phyloP scores from a whole-genome alignment of 1,140 invertebrate species.

The Orussus abietinus region DNA sequence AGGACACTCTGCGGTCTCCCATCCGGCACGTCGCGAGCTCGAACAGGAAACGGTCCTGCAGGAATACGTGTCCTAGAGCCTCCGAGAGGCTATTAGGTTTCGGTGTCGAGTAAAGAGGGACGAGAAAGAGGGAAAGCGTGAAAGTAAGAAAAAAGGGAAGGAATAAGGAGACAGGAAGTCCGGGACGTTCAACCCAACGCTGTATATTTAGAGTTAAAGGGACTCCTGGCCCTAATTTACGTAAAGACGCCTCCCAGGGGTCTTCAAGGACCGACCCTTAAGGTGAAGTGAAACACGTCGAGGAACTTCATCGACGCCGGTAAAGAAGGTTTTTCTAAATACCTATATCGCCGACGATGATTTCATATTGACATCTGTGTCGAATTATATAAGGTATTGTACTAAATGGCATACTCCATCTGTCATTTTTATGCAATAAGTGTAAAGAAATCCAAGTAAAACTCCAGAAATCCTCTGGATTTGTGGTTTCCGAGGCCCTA shows the following conservation, averaged over 20 bases:
- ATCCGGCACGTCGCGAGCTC: conserved; percentile 41
- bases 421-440: too few relatives aligned
- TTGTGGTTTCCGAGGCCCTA: too few relatives aligned
- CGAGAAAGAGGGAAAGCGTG: conserved; percentile 14
- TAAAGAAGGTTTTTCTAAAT: background rate
- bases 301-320: background rate
- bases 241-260: background rate
- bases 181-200: conserved; percentile 48
- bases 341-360: too few relatives aligned
- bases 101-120: conserved; percentile 29
- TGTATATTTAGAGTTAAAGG: conserved; percentile 47
- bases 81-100: conserved; percentile 51
- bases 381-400: too few relatives aligned
- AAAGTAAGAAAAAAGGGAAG: conserved; percentile 9
- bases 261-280: background rate
- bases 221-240: conserved; percentile 31
- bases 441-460: too few relatives aligned
- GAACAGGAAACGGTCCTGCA: conserved; percentile 53
- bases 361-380: too few relatives aligned
- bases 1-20: conserved; percentile 53
- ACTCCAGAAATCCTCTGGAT: too few relatives aligned
- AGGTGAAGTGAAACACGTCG: conserved; percentile 6
- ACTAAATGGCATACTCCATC: too few relatives aligned
- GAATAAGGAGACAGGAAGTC: conserved; percentile 31
- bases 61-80: conserved; percentile 52